A percentile compares a stretch with the other conserved stretches of the same genome.
These are phyloP conservation scores for Sakesphorus luctuosus DNA, from an alignment of 2,113 vertebrate genomes.

Conservation along the genomic window DNA sequence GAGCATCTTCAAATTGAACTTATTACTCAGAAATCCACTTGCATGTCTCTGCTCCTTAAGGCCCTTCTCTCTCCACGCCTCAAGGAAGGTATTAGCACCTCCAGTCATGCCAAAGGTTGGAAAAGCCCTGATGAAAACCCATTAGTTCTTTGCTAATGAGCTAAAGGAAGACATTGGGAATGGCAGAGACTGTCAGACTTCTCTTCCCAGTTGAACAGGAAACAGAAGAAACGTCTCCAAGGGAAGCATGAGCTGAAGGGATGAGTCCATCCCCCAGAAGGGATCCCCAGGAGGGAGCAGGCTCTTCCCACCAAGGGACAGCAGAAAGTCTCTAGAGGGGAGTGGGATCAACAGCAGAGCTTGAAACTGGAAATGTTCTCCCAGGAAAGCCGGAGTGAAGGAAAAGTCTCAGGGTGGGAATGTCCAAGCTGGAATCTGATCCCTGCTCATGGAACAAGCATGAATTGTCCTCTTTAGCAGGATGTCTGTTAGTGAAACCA, in stretches of 20 bases:
- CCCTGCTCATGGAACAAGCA: background rate
- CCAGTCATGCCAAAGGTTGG: background rate
- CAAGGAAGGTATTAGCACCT: background rate
- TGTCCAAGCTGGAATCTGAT: background rate
- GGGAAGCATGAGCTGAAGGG: background rate
- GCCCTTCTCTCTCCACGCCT: background rate
- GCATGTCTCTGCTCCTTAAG: background rate
- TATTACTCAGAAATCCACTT: background rate
- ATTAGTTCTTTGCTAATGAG: background rate
- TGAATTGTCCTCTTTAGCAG: background rate
- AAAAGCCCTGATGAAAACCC: background rate
- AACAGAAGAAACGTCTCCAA: background rate
- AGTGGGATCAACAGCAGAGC: background rate
- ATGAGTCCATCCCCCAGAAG: background rate
- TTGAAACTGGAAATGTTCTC: background rate
- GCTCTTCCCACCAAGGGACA: background rate
- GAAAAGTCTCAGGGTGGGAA: background rate
- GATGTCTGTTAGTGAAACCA: background rate
- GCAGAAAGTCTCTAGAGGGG: background rate
- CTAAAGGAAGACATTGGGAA: background rate
- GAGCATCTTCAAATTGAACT: background rate
- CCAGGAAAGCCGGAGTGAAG: background rate
- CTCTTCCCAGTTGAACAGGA: background rate
- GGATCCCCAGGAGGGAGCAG: background rate
- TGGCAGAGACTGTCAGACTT: background rate